These are phyloP conservation scores for Sebastes flavidus DNA, from an alignment of 2,797 vertebrate species.

Conservation along the genomic window DNA sequence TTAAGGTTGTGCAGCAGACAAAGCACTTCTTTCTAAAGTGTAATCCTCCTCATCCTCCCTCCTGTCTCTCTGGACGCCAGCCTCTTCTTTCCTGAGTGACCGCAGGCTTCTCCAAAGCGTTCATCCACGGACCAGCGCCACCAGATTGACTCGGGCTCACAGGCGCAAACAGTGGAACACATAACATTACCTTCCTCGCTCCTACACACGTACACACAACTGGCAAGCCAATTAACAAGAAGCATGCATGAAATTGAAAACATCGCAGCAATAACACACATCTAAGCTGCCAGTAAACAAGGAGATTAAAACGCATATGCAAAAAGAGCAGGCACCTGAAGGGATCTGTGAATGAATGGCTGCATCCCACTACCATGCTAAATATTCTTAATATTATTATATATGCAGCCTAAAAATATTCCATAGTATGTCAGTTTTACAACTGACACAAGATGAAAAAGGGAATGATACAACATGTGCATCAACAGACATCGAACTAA, in stretches of 20 bases:
- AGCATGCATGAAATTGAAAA: slow-evolving; percentile 56
- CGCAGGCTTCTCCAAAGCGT: slow-evolving; percentile 12
- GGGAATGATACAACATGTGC: not conserved
- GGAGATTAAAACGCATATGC: slow-evolving; percentile 9
- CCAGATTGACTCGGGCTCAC: slow-evolving; percentile 35
- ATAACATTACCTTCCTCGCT: not conserved
- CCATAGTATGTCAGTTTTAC: no score
- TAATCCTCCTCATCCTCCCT: slow-evolving; percentile 27
- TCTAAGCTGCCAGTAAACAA: slow-evolving; percentile 46
- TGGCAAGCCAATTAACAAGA: slow-evolving; percentile 48
- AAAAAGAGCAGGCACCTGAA: not conserved
- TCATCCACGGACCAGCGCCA: slow-evolving; percentile 9
- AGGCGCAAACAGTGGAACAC: slow-evolving; percentile 20
- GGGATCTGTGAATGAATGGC: not conserved
- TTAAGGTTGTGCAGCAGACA: not conserved
- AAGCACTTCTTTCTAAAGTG: not conserved
- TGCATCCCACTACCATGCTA: not conserved
- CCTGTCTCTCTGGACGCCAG: slow-evolving; percentile 2
- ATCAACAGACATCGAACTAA: no score
- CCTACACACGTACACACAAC: not conserved
- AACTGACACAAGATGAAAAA: not conserved
- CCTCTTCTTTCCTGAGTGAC: slow-evolving; percentile 14
- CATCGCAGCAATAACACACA: slow-evolving; percentile 37
- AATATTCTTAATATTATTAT: not conserved
- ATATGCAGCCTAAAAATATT: not conserved